Evolutionary conservation across 2,113 vertebrate species (phyloP).

Genomic region (Chitala chitala): DNA sequence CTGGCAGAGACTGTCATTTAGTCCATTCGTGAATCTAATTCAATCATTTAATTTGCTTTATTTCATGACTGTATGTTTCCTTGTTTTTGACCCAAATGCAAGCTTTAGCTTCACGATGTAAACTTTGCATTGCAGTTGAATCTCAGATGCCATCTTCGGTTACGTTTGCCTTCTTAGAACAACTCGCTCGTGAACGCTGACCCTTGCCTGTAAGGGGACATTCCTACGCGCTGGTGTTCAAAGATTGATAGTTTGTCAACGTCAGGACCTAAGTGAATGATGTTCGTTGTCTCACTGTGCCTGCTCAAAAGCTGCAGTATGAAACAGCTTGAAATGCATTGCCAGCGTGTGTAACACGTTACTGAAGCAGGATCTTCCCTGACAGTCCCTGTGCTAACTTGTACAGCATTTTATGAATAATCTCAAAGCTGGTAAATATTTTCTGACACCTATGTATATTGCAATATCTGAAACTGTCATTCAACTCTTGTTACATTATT

Average conservation of each 20-base stretch:
- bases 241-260: conserved; percentile 14
- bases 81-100: background rate
- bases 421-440: background rate
- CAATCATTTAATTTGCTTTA: no score
- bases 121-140: background rate
- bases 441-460: background rate
- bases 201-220: background rate
- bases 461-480: background rate
- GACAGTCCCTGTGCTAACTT: background rate
- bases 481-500: background rate
- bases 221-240: background rate
- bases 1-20: no score
- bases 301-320: background rate
- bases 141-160: background rate
- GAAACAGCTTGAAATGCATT: conserved; percentile 8
- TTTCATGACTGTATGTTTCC: no score
- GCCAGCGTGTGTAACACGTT: no score
- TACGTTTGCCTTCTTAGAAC: no score
- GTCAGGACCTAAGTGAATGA: background rate
- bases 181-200: background rate
- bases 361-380: no score
- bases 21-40: no score
- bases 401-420: background rate
- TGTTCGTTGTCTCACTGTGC: conserved; percentile 1
- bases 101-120: background rate